Conservation (phyloP, 2,113 vertebrate species). For the Butastur rufipennis region DNA sequence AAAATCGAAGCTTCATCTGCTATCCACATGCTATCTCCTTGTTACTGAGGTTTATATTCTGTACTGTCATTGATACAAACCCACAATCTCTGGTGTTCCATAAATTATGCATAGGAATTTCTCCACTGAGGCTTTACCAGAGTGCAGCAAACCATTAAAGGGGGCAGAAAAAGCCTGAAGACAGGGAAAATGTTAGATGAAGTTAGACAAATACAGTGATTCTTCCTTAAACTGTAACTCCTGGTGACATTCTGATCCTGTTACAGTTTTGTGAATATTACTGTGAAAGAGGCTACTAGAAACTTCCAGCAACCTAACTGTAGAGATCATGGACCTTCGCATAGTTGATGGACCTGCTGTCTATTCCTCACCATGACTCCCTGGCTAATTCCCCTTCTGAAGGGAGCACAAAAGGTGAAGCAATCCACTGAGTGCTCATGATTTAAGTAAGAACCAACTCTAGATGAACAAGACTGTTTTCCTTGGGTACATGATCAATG, state of each 20-base stretch:
- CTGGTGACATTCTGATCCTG: not conserved
- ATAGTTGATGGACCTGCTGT: not conserved
- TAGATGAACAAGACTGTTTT: not conserved
- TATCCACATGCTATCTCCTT: not conserved
- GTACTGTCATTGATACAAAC: not conserved
- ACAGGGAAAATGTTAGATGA: not conserved
- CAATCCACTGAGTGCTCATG: not conserved
- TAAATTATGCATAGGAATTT: not conserved
- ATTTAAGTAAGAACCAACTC: not conserved
- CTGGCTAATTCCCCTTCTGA: not conserved
- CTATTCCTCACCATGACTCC: rapidly evolving
- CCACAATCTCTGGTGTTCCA: not conserved
- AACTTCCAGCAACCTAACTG: not conserved
- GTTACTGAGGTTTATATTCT: not conserved
- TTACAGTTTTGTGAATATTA: not conserved
- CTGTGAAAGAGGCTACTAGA: not conserved
- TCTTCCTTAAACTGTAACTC: not conserved
- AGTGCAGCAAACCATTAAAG: not conserved
- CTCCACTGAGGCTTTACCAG: not conserved
- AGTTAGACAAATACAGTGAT: not conserved
- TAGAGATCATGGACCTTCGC: not conserved
- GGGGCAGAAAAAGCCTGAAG: not conserved
- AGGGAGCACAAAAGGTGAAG: not conserved
- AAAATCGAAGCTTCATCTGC: not conserved
- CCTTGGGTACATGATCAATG: not conserved